These are phyloP conservation scores for Amphibalanus amphitrite DNA, from an alignment of 1,140 invertebrate species.

Conservation along the genomic window DNA sequence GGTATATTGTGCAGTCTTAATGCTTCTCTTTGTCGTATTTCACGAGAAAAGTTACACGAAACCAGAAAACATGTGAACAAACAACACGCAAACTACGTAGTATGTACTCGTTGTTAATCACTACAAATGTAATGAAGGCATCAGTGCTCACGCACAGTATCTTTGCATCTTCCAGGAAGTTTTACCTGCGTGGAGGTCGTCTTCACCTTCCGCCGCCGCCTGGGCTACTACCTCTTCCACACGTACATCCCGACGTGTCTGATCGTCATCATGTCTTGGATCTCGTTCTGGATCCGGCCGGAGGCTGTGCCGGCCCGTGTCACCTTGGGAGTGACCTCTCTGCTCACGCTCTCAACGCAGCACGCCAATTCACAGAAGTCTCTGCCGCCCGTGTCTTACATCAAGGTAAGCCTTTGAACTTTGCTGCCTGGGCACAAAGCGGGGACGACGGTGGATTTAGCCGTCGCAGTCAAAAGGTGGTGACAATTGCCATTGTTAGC, in stretches of 20 bases:
- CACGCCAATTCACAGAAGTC: slow-evolving; percentile 27
- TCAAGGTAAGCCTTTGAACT: slow-evolving; percentile 20
- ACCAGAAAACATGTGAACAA: too few species aligned
- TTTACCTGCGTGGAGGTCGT: slow-evolving; percentile 26
- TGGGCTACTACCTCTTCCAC: slow-evolving; percentile 26
- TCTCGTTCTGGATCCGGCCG: slow-evolving; percentile 27
- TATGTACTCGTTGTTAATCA: too few species aligned
- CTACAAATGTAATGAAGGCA: too few species aligned
- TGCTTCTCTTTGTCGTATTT: too few species aligned
- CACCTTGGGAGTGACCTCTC: slow-evolving; percentile 24
- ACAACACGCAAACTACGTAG: too few species aligned
- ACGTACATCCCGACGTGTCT: slow-evolving; percentile 26
- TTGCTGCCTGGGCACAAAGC: too few species aligned
- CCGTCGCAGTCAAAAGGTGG: too few species aligned
- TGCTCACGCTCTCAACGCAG: slow-evolving; percentile 25
- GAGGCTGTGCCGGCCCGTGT: slow-evolving; percentile 26
- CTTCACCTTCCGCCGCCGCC: slow-evolving; percentile 22
- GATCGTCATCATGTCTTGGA: slow-evolving; percentile 27
- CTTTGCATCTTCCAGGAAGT: slow-evolving; percentile 20
- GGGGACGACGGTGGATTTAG: too few species aligned
- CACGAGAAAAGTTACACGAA: too few species aligned
- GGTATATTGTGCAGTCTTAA: too few species aligned
- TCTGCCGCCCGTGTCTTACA: slow-evolving; percentile 26
- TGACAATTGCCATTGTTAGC: too few species aligned
- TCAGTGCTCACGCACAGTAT: too few species aligned